Percentiles rank a stretch among this genome's conserved stretches.
Evolutionary conservation across 2,113 vertebrate species (phyloP).

Genomic region (Arvicanthis niloticus): DNA sequence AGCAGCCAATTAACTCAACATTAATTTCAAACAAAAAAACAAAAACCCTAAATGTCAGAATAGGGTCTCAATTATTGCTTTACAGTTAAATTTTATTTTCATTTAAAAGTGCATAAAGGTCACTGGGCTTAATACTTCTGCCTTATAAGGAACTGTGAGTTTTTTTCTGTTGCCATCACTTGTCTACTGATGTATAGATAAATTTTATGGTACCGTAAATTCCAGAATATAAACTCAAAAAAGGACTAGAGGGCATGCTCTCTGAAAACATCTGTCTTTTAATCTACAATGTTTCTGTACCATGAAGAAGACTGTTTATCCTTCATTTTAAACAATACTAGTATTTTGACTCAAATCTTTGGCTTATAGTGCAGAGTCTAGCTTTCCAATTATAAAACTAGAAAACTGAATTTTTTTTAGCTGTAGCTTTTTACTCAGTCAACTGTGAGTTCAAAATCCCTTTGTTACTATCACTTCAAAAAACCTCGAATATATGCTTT

Average conservation of each 20-base stretch:
- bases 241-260: not conserved
- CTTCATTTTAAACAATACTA: conserved; percentile 61
- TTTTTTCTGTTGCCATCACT: conserved; percentile 30
- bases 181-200: conserved; percentile 57
- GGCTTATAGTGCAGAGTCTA: conserved; percentile 48
- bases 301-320: conserved; percentile 39
- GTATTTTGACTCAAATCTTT: conserved; percentile 70
- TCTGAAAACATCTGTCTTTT: conserved; percentile 39
- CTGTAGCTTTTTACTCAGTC: conserved; percentile 28
- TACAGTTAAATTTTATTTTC: conserved; percentile 59
- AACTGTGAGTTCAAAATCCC: conserved; percentile 12
- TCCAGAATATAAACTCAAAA: conserved; percentile 62
- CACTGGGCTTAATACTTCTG: not conserved
- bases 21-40: conserved; percentile 17
- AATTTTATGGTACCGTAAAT: conserved; percentile 64
- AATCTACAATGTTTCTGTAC: not conserved
- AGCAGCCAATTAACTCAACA: conserved; percentile 41
- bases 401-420: conserved; percentile 42
- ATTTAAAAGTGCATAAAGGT: conserved; percentile 59
- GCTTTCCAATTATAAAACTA: conserved; percentile 65
- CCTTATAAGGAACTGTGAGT: conserved; percentile 43
- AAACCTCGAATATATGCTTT: conserved; percentile 73
- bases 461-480: conserved; percentile 66
- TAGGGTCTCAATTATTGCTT: conserved; percentile 43
- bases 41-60: not conserved